phyloP scores from a whole-genome alignment of 2,888 invertebrate genomes.

The Scaptomyza cyrtandrae region DNA sequence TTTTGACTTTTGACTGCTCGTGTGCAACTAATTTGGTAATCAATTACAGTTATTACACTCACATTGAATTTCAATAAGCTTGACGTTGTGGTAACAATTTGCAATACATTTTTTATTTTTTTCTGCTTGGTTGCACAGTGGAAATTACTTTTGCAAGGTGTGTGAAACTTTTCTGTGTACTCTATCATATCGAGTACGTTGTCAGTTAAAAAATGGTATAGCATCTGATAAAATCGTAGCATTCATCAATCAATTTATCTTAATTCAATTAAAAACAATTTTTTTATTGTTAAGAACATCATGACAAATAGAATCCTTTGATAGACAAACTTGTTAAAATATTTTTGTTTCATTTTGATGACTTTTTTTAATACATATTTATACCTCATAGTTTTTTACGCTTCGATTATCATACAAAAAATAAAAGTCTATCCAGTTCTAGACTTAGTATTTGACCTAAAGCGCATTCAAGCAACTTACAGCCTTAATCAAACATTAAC shows the following conservation, averaged over 20 bases:
- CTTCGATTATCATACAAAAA: no score
- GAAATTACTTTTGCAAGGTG: neutral
- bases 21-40: conserved; percentile 63
- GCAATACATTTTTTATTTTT: conserved; percentile 17
- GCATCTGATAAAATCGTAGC: neutral
- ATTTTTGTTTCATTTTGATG: no score
- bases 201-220: neutral
- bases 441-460: neutral
- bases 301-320: neutral
- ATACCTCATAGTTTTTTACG: no score
- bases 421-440: no score
- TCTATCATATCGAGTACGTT: neutral
- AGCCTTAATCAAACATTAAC: neutral
- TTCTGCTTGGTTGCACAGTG: conserved; percentile 21
- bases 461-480: neutral
- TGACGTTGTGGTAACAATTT: conserved; percentile 17
- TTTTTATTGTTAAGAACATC: neutral
- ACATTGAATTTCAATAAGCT: conserved; percentile 60
- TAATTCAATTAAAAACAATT: neutral
- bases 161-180: neutral
- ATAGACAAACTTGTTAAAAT: no score
- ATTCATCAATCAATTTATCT: neutral
- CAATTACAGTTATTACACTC: conserved; percentile 57
- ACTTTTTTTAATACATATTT: no score
- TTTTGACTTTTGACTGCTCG: conserved; percentile 54